A percentile compares a stretch with the other conserved stretches of the same genome.
Conservation (phyloP, 2,797 vertebrate species). For the Oryzias dopingdopingensis region DNA sequence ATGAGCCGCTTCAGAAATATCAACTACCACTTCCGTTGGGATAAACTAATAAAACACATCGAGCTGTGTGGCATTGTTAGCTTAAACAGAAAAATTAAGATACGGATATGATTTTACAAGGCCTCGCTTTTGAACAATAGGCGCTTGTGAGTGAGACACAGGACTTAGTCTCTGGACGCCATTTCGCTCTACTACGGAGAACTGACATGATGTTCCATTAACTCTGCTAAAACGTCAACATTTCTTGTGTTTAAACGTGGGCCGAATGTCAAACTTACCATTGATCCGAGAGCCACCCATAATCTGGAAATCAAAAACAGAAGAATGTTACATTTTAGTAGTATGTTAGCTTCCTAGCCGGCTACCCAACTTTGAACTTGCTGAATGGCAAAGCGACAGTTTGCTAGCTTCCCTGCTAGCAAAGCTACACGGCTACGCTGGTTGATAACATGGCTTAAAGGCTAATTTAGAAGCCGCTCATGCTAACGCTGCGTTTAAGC, state of each 20-base stretch:
- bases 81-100: conserved; percentile 22
- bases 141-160: conserved; percentile 93
- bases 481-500: conserved; percentile 33
- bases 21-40: conserved; percentile 14
- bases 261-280: conserved; percentile 82
- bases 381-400: conserved; percentile 51
- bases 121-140: conserved; percentile 96
- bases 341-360: conserved; percentile 59
- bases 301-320: conserved; percentile 80
- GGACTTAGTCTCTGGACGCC: conserved; percentile 99
- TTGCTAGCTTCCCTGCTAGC: conserved; percentile 53
- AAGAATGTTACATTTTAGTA: conserved; percentile 51
- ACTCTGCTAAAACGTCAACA: conserved; percentile 27
- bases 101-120: conserved; percentile 69
- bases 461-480: conserved; percentile 35
- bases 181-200: conserved; percentile 86
- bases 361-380: conserved; percentile 82
- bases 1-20: conserved; percentile 31
- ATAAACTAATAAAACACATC: conserved; percentile 73
- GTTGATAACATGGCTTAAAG: conserved; percentile 25
- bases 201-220: conserved; percentile 52
- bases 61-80: conserved; percentile 52
- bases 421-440: conserved; percentile 42
- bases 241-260: background rate
- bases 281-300: conserved; percentile 89